phyloP scores from a whole-genome alignment of 2,797 vertebrate species.

The Muscicapa comitata region DNA sequence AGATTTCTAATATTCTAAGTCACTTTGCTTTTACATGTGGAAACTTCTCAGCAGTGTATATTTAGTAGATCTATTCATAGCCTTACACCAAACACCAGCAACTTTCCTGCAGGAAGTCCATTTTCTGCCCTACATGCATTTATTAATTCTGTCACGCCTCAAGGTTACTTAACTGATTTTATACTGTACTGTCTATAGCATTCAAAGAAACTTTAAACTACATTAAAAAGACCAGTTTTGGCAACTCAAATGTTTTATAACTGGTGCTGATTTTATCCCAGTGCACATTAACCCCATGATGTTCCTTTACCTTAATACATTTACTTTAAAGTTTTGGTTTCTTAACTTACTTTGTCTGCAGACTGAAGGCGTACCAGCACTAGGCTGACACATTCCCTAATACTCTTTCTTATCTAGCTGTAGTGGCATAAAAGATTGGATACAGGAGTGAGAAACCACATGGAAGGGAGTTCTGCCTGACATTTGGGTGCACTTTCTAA shows the following conservation, averaged over 20 bases:
- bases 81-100: background rate
- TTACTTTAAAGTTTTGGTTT: background rate
- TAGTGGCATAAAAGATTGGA: background rate
- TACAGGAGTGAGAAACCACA: background rate
- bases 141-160: background rate
- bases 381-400: background rate
- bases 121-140: background rate
- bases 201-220: background rate
- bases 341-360: background rate
- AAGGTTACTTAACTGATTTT: background rate
- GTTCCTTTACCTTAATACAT: background rate
- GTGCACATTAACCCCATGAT: background rate
- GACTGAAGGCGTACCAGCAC: background rate
- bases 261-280: background rate
- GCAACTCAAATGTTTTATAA: background rate
- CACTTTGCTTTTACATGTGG: background rate
- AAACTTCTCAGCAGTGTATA: background rate
- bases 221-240: background rate
- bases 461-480: background rate
- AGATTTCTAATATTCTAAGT: background rate
- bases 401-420: background rate
- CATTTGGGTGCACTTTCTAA: background rate
- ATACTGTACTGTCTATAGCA: accelerated
- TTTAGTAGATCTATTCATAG: background rate
- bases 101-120: background rate